Base-by-base conservation (phyloP, 2,888 invertebrate species). In the Drosophila parthenogenetica region DNA sequence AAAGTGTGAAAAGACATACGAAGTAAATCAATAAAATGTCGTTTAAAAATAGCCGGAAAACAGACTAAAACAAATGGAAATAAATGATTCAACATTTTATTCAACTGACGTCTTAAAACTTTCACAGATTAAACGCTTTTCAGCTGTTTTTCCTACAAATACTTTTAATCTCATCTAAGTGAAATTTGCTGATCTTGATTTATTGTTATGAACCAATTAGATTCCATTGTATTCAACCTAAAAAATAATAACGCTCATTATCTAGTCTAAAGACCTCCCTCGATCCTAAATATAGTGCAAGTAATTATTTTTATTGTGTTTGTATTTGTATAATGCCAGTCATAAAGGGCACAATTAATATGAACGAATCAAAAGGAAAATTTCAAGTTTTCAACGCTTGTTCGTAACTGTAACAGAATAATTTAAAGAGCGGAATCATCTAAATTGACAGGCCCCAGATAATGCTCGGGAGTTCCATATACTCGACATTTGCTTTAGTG, bases 301-400 rank as follows among this genome's bases (percentile, higher is more conserved):
- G 16, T 22, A 13, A 2, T 17, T 32, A 17, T 32, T 17, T 8
- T 10, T 19, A 17, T 10, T 10, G 17, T 19, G 40, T n/a, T 32
- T 40, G 16, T 22, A 53, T 17, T 42, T 53, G 25, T 17, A n/a
- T 42, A n/a, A 45, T 25, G 55, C 22, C 50, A 58, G 55, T 32
- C 45, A 58, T 69, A 45, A 77, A 71, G 60, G 59, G 64, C 62
- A 67, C 37, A 68, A 51, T 73, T 69, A 79, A 69, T 29, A 8
- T 69, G 65, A 66, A 71, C 66, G 66, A 82, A 79, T 82, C 63
- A 71, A 83, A 77, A 65, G 80, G 80, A 88, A 86, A 88, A 72
- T 71, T 74, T 76, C 43, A 49, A 64, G 48, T 55, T 81, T 57
- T 63, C 59, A 66, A 65, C 62, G 69, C 65, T 53, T 54, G 45